Conservation (phyloP, 2,797 vertebrate species). For the Brotula barbata region DNA sequence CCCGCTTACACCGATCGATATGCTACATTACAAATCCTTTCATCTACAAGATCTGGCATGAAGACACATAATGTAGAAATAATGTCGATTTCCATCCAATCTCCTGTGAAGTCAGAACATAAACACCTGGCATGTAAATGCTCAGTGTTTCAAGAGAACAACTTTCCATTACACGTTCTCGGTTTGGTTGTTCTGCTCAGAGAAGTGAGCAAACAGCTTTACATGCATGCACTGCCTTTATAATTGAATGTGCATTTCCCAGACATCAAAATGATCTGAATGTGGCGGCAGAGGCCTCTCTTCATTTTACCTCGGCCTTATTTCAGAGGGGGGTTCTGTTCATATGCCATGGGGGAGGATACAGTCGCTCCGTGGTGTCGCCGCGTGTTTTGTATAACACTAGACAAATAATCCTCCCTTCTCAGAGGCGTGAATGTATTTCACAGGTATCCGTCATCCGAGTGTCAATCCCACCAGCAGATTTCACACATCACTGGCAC, state of each 20-base stretch:
- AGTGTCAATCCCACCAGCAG: constrained; percentile 77
- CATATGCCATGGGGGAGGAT: constrained; percentile 48
- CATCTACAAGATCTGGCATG: constrained; percentile 51
- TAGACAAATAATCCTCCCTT: constrained; percentile 74
- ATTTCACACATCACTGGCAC: constrained; percentile 85
- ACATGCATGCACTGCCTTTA: constrained; percentile 72
- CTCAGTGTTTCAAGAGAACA: constrained; percentile 77
- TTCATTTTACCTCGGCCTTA: constrained; percentile 69
- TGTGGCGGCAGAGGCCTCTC: constrained; percentile 52
- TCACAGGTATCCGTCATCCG: constrained; percentile 82
- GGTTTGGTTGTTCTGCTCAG: constrained; percentile 71
- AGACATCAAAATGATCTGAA: constrained; percentile 73
- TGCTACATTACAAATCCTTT: constrained; percentile 60
- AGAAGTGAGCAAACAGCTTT: constrained; percentile 73
- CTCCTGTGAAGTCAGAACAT: constrained; percentile 52
- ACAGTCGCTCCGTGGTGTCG: constrained; percentile 68
- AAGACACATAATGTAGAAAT: constrained; percentile 69
- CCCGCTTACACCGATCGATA: constrained; percentile 66
- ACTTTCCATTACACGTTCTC: constrained; percentile 79
- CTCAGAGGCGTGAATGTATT: constrained; percentile 81
- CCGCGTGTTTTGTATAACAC: constrained; percentile 81
- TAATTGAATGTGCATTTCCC: constrained; percentile 79
- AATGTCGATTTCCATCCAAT: constrained; percentile 68
- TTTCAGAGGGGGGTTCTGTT: constrained; percentile 64
- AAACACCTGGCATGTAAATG: constrained; percentile 76